Conservation (phyloP, 2,113 vertebrate genomes). For the Pelobates fuscus region DNA sequence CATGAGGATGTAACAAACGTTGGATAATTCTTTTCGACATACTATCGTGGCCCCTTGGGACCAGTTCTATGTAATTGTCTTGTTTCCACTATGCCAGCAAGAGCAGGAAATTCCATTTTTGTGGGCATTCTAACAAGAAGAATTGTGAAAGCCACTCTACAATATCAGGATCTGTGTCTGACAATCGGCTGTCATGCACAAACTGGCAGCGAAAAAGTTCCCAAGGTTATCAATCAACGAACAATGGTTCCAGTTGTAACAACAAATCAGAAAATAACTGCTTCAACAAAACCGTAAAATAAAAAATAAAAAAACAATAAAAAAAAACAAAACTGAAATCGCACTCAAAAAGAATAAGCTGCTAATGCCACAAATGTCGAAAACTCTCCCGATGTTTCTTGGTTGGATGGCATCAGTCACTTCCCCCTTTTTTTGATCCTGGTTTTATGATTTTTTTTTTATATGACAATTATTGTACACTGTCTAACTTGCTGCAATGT, state of each 20-base stretch:
- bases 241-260: background rate
- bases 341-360: no score
- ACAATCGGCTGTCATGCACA: background rate
- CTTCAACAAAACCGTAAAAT: no score
- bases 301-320: no score
- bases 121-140: background rate
- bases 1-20: conserved; percentile 21
- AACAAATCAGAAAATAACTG: no score
- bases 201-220: background rate
- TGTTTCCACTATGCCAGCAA: background rate
- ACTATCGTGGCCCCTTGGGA: conserved; percentile 9
- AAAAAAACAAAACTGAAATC: no score
- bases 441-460: no score
- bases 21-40: conserved; percentile 28
- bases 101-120: conserved; percentile 15
- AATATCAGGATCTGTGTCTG: background rate
- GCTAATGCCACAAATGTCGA: no score
- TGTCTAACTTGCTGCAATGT: no score
- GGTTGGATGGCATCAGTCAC: no score
- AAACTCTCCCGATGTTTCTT: no score
- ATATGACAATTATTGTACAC: no score
- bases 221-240: background rate
- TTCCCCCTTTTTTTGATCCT: no score
- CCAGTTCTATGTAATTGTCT: conserved; percentile 19
- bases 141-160: background rate